Percentiles rank a stretch among this genome's conserved stretches.
phyloP scores from a whole-genome alignment of 2,888 invertebrate species.

The Metopia argyrocephala region DNA sequence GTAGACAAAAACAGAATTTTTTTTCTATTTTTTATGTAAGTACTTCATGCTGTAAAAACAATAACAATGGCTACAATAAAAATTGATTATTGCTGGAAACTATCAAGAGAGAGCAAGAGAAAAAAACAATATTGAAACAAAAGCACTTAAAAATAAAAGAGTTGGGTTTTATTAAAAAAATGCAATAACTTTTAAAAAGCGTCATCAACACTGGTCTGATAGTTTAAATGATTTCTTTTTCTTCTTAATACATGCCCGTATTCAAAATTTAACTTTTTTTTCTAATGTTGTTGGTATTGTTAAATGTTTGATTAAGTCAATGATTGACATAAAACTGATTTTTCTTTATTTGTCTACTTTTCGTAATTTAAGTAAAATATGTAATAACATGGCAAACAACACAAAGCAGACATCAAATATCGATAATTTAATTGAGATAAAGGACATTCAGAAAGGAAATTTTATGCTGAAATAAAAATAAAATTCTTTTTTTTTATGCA shows the following conservation, averaged over 20 bases:
- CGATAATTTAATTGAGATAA: too few relatives aligned
- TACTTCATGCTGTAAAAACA: neutral
- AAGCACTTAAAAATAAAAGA: neutral
- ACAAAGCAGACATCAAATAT: too few relatives aligned
- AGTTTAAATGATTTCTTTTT: neutral
- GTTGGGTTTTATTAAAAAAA: slow-evolving; percentile 3
- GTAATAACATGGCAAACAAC: too few relatives aligned
- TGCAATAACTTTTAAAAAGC: slow-evolving; percentile 40
- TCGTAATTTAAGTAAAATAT: neutral
- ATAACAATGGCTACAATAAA: neutral
- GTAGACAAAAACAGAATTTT: neutral
- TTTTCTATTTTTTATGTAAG: too few relatives aligned
- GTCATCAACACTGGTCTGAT: slow-evolving; percentile 29
- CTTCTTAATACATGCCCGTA: neutral
- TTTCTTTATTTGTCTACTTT: neutral
- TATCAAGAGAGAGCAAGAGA: neutral
- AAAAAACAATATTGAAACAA: neutral
- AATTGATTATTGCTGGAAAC: neutral
- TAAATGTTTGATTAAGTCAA: neutral
- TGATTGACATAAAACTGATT: slow-evolving; percentile 33
- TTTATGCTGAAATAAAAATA: too few relatives aligned
- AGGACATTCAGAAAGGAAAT: too few relatives aligned
- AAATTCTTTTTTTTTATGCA: too few relatives aligned
- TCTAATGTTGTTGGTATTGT: neutral
- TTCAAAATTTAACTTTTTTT: neutral